Percentiles rank a stretch among this genome's conserved stretches.
Conservation (phyloP, 92 coral and sea anemone species). For the Porites cylindrica region DNA sequence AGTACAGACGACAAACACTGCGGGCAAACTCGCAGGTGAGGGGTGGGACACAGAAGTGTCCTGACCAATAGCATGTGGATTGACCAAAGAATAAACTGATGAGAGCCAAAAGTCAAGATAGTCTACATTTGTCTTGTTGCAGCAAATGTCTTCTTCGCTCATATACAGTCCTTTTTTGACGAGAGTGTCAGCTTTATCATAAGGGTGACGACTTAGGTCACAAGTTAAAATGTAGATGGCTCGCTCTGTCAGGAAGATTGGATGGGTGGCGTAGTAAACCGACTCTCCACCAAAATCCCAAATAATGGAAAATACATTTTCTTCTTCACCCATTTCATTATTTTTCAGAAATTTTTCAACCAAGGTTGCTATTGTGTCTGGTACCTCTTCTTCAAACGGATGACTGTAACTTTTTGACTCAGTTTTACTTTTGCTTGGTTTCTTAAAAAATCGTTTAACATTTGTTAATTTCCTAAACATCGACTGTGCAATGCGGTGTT, state of each 20-base stretch:
- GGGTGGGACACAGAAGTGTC: neutral
- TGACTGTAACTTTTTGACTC: neutral
- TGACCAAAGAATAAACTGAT: slow-evolving; percentile 30
- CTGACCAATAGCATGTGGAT: neutral
- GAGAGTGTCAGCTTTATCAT: slow-evolving; percentile 36
- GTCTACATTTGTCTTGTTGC: slow-evolving; percentile 56
- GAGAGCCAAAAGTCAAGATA: slow-evolving; percentile 65
- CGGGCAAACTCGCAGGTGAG: slow-evolving; percentile 35
- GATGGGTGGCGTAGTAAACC: slow-evolving; percentile 63
- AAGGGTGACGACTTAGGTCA: slow-evolving; percentile 35
- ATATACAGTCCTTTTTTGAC: slow-evolving; percentile 26
- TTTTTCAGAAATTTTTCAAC: neutral
- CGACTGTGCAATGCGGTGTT: neutral
- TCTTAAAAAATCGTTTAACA: accelerated
- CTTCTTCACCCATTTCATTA: neutral
- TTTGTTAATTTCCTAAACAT: neutral
- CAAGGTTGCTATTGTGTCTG: slow-evolving; percentile 17
- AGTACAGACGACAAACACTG: slow-evolving; percentile 66
- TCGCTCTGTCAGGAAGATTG: slow-evolving; percentile 52
- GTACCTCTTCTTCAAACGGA: neutral
- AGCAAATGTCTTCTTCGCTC: slow-evolving; percentile 13
- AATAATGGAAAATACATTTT: slow-evolving; percentile 20
- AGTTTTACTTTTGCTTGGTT: neutral
- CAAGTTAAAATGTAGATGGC: slow-evolving; percentile 58
- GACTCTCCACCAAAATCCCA: slow-evolving; percentile 78